Evolutionary conservation across 1,140 invertebrate genomes (phyloP), one percentile per base, ranked within the genome.

Genomic region (Pygmarrhopalites habei): DNA sequence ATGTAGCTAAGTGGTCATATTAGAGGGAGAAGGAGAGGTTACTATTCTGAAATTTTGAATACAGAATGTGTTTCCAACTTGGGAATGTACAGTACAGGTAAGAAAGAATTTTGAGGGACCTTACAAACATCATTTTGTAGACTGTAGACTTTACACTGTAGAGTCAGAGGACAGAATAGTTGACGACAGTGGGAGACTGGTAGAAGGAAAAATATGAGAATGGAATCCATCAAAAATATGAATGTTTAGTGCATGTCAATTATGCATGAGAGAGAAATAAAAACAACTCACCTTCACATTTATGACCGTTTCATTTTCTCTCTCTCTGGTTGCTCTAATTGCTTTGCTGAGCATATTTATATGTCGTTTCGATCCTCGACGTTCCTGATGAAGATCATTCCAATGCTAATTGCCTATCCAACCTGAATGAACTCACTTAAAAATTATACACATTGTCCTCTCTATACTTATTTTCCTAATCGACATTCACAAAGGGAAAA

Each of bases 401-500:
- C 49, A 7, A 52, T 52, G 49, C 49, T 52, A 52, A 52, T 52
- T 52, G 49, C 49, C 19, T 2, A 52, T 52, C 4, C 49, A 30
- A 26, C 49, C 4, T 29, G 49, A 4, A 26, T 21, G 19, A 49
- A 19, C 46, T 49, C 7, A 49, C 10, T 26, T 25, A 21, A 15
- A 52, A 52, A 5, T 23, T 23, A 14, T 52, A 52, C 25, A 26
- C 19, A 19, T 10, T 25, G 19, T 47, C 2, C 5, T 7, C 23
- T 17, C 19, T 23, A n/a, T 28, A 26, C 15, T 4, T 25, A 28
- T 15, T 25, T 3, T 3, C 4, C 14, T 7, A 5, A 46, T 19
- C 5, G 15, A 23, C 49, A 10, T 29, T 26, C 26, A 10, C 14
- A 25, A 7, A 52, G 23, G 12, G 12, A n/a, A n/a, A n/a, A n/a